Evolutionary conservation across 2,113 vertebrate genomes (phyloP).

Genomic region (Tylochromis polylepis): DNA sequence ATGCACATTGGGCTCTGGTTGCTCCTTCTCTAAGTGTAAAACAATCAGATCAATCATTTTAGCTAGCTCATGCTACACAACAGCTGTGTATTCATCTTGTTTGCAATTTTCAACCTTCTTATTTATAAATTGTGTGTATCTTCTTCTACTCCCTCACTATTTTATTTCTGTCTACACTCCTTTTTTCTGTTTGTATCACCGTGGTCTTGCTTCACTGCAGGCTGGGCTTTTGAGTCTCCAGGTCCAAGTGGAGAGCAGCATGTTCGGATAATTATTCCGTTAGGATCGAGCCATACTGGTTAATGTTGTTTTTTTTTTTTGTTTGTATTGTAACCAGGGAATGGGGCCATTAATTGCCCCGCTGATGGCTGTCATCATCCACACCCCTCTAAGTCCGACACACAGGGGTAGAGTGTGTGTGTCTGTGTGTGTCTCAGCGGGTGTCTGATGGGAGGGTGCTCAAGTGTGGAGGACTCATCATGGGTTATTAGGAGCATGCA

Average conservation of each 20-base stretch:
- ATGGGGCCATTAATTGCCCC: slow-evolving; percentile 48
- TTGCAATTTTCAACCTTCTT: neutral
- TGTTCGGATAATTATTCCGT: slow-evolving; percentile 37
- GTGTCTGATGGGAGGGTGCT: slow-evolving; percentile 75
- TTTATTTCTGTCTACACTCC: neutral
- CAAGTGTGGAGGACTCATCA: slow-evolving; percentile 78
- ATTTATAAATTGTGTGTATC: neutral
- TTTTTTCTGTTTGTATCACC: neutral
- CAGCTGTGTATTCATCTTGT: neutral
- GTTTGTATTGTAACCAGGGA: slow-evolving; percentile 29
- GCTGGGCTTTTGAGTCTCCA: neutral
- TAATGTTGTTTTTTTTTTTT: slow-evolving; percentile 27
- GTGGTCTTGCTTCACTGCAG: neutral
- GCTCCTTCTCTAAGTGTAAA: neutral
- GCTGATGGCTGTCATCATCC: slow-evolving; percentile 58
- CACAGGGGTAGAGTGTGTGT: slow-evolving; percentile 8
- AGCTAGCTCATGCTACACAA: neutral
- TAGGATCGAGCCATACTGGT: slow-evolving; percentile 22
- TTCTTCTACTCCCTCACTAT: neutral
- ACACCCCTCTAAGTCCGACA: slow-evolving; percentile 27
- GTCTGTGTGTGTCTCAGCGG: slow-evolving; percentile 50
- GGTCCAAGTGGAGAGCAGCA: slow-evolving; percentile 7
- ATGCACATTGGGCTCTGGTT: neutral
- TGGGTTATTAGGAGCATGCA: slow-evolving; percentile 74
- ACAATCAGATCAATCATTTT: neutral